Conservation (phyloP, 2,113 vertebrate species). For the Pelodiscus sinensis region DNA sequence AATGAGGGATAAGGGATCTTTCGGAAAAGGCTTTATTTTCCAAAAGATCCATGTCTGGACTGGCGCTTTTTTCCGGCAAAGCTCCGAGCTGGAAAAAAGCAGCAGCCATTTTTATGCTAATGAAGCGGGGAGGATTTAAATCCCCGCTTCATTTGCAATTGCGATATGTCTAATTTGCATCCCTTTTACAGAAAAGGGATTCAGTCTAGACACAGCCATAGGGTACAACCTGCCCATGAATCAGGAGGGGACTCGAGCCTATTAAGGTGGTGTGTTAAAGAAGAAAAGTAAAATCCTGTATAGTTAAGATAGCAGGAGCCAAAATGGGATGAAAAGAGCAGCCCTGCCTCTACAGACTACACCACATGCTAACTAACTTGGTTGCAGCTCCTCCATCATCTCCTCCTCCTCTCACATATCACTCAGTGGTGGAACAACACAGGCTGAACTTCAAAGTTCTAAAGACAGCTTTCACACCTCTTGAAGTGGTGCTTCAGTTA, state of each 20-base stretch:
- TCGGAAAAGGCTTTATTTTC: too few relatives aligned
- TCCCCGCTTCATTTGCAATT: too few relatives aligned
- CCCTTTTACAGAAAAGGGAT: too few relatives aligned
- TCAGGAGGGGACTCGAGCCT: rapidly evolving
- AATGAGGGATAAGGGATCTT: too few relatives aligned
- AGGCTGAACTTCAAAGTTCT: not conserved
- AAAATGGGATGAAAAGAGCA: not conserved
- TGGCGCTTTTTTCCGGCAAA: too few relatives aligned
- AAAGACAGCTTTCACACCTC: not conserved
- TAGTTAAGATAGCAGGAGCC: not conserved
- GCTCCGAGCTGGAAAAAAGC: too few relatives aligned
- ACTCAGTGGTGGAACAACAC: not conserved
- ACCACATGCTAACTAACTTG: not conserved
- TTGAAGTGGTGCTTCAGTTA: not conserved
- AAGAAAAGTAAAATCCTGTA: rapidly evolving
- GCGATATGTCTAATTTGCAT: too few relatives aligned
- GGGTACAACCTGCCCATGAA: rapidly evolving
- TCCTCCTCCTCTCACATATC: not conserved
- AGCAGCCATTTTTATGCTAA: too few relatives aligned
- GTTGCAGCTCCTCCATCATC: not conserved
- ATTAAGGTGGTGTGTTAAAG: too few relatives aligned
- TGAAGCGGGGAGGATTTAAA: too few relatives aligned
- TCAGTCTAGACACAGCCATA: too few relatives aligned
- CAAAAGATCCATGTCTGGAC: too few relatives aligned
- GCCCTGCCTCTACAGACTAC: not conserved